These are phyloP conservation scores for Brachionus koreanus DNA, from an alignment of 1,140 invertebrate genomes.

Conservation along the genomic window DNA sequence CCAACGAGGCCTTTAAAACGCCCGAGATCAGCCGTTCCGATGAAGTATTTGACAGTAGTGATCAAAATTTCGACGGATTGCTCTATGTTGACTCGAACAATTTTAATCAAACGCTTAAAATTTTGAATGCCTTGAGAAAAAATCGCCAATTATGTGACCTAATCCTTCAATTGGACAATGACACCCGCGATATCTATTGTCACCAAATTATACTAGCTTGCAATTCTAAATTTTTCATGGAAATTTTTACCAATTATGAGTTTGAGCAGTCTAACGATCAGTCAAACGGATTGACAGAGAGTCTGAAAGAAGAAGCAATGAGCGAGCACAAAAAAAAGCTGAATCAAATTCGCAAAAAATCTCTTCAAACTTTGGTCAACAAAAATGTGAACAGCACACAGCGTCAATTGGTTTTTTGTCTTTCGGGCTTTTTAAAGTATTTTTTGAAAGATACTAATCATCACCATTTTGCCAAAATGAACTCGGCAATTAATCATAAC, in stretches of 20 bases:
- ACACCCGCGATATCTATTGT: constrained; percentile 9
- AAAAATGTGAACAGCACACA: constrained; percentile 21
- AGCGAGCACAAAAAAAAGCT: not conserved
- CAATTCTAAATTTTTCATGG: constrained; percentile 42
- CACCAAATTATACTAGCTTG: constrained; percentile 37
- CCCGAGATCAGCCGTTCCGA: not conserved
- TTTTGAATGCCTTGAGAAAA: constrained; percentile 27
- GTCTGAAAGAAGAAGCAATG: not conserved
- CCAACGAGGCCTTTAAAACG: constrained; percentile 6
- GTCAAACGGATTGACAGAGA: not conserved
- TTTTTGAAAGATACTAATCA: constrained; percentile 40
- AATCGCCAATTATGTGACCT: constrained; percentile 42
- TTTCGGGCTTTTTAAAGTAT: constrained; percentile 32
- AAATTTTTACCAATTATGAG: constrained; percentile 33
- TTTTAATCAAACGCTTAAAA: constrained; percentile 34
- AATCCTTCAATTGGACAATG: constrained; percentile 19
- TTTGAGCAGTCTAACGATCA: not conserved
- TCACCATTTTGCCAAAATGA: constrained; percentile 31
- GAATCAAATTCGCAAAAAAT: not conserved
- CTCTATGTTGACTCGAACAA: not conserved
- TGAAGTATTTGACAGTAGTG: constrained; percentile 8
- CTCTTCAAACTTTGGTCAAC: constrained; percentile 3
- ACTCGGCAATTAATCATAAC: constrained; percentile 17
- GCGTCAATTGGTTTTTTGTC: constrained; percentile 34
- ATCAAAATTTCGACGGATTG: constrained; percentile 28